phyloP scores from a whole-genome alignment of 2,888 invertebrate genomes.

The Ferrisia virgata region DNA sequence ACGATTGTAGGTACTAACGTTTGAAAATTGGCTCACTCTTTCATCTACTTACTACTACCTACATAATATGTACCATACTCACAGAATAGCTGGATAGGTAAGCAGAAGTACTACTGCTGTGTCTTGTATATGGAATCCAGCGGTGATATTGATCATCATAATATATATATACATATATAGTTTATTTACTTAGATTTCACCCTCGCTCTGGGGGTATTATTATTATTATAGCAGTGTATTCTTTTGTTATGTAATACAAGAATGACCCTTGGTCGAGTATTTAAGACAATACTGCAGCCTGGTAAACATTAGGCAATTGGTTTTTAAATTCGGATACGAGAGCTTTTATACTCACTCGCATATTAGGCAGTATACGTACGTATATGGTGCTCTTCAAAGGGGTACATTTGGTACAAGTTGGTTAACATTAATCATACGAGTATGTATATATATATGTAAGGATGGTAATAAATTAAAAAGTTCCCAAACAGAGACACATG shows the following conservation, averaged over 20 bases:
- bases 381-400: not conserved
- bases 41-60: not conserved
- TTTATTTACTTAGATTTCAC: not conserved
- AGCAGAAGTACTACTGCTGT: not conserved
- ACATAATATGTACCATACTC: too few species aligned
- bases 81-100: too few species aligned
- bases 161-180: not conserved
- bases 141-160: constrained; percentile 11
- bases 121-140: not conserved
- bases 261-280: not conserved
- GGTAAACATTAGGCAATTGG: not conserved
- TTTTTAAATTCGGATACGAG: not conserved
- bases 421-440: not conserved
- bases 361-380: too few species aligned
- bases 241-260: not conserved
- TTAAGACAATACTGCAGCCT: not conserved
- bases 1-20: too few species aligned
- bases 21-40: not conserved
- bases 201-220: not conserved
- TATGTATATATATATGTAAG: not conserved
- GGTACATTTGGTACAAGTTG: not conserved
- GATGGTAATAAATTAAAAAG: not conserved
- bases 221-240: not conserved
- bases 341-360: too few species aligned
- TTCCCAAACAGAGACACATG: not conserved